Evolutionary conservation across 2,797 vertebrate species (phyloP).

Genomic region (Anas bernieri): DNA sequence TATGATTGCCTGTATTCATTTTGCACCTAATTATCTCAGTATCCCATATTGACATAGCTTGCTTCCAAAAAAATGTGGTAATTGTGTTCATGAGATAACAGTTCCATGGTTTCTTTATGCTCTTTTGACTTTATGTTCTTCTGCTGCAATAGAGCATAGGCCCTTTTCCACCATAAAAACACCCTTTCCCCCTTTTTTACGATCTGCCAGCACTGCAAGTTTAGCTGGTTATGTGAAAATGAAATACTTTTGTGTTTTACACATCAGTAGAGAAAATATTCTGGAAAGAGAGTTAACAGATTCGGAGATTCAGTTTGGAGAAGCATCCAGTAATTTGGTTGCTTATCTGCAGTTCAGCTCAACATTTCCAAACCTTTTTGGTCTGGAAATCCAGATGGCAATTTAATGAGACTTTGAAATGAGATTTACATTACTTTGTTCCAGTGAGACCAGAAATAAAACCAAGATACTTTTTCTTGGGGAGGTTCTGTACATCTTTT

Average conservation of each 20-base stretch:
- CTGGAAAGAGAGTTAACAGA: background rate
- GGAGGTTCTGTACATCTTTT: background rate
- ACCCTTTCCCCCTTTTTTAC: background rate
- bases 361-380: conserved; percentile 43
- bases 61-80: background rate
- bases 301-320: conserved; percentile 33
- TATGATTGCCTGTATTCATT: background rate
- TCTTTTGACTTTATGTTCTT: conserved; percentile 48
- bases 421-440: conserved; percentile 45
- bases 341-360: conserved; percentile 55
- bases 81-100: background rate
- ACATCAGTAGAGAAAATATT: conserved; percentile 40
- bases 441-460: conserved; percentile 47
- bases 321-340: conserved; percentile 38
- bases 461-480: background rate
- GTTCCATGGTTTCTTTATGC: background rate
- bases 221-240: conserved; percentile 41
- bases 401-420: conserved; percentile 66
- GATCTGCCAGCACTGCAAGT: background rate
- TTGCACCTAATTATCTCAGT: background rate
- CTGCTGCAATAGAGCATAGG: background rate
- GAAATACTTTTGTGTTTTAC: conserved; percentile 45
- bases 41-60: background rate
- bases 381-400: conserved; percentile 67
- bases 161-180: conserved; percentile 38